These are phyloP conservation scores for Anoplolepis gracilipes DNA, from an alignment of 1,140 invertebrate genomes.

Conservation along the genomic window DNA sequence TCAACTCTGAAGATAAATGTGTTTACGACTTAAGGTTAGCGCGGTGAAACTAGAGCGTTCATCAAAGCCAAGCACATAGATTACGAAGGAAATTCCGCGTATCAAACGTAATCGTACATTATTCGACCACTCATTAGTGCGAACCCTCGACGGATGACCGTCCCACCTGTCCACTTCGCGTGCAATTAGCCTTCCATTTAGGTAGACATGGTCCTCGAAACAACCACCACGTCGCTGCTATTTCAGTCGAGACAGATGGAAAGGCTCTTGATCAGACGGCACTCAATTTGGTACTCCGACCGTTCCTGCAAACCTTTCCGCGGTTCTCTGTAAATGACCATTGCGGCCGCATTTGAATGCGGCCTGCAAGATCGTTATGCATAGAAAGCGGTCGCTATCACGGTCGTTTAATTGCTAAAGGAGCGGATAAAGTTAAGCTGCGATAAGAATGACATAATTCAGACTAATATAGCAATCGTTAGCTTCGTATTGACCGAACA, in stretches of 20 bases:
- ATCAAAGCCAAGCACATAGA: slow-evolving; percentile 18
- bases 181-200: slow-evolving; percentile 75
- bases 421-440: slow-evolving; percentile 52
- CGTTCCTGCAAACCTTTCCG: slow-evolving; percentile 57
- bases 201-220: slow-evolving; percentile 64
- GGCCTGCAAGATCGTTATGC: slow-evolving; percentile 57
- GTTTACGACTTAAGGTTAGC: not conserved
- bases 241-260: slow-evolving; percentile 72
- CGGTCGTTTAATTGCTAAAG: slow-evolving; percentile 64
- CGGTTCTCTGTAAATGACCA: slow-evolving; percentile 66
- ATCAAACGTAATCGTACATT: slow-evolving; percentile 30
- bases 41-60: not conserved
- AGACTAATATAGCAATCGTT: slow-evolving; percentile 38
- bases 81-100: slow-evolving; percentile 15
- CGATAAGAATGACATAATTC: slow-evolving; percentile 58
- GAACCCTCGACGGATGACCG: slow-evolving; percentile 68
- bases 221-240: slow-evolving; percentile 65
- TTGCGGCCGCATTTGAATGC: slow-evolving; percentile 65
- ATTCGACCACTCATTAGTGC: slow-evolving; percentile 67
- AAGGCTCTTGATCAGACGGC: slow-evolving; percentile 74
- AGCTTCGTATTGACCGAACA: not conserved
- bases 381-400: slow-evolving; percentile 68
- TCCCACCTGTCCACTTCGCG: slow-evolving; percentile 71
- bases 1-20: not conserved
- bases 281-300: slow-evolving; percentile 71